Base-by-base conservation (phyloP, 1,140 invertebrate species). In the Sipha flava region DNA sequence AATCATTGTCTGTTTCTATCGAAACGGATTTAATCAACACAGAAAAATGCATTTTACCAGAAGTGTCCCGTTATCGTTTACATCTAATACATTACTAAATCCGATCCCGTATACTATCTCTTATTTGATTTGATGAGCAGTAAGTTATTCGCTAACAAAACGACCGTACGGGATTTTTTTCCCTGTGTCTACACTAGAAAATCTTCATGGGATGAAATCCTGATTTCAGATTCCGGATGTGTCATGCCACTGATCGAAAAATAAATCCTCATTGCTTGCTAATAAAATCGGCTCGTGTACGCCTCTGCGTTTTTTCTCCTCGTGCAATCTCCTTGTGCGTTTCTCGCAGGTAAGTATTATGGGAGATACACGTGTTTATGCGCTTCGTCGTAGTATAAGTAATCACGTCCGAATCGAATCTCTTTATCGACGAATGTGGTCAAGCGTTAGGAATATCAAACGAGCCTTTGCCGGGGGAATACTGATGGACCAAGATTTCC, bases 371-470 rank as follows among this genome's bases (percentile, higher is more conserved):
- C 73, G 73, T 77, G 49, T 77, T 77, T 77, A 59, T 77, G 37
- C 52, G 47, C 23, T 57, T 75, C n/a, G 31, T 52, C 31, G n/a
- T 26, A 23, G 7, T n/a, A n/a, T n/a, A n/a, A 3, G 73, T 77
- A 77, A 77, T 77, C 52, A 52, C 73, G 6, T 54, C 52, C 73
- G 73, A 59, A 77, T 77, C 52, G 73, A 77, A 77, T 77, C 52
- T 77, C 52, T 54, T 75, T 40, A 77, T 59, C 73, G 54, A 14
- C 23, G 16, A 66, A 34, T n/a, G 37, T 40, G 64, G 72, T 75
- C 72, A 75, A 75, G 47, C 49, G 49, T 31, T 5, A 77, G 52
- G 73, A 77, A 59, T 77, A 77, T 77, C 73, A 59, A 57, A 59
- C 49, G 66, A 16, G 34, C 16, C 6, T 34, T 57, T 52, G 29